Evolutionary conservation across 2,797 vertebrate genomes (phyloP).

Genomic region (Anguilla obscura): DNA sequence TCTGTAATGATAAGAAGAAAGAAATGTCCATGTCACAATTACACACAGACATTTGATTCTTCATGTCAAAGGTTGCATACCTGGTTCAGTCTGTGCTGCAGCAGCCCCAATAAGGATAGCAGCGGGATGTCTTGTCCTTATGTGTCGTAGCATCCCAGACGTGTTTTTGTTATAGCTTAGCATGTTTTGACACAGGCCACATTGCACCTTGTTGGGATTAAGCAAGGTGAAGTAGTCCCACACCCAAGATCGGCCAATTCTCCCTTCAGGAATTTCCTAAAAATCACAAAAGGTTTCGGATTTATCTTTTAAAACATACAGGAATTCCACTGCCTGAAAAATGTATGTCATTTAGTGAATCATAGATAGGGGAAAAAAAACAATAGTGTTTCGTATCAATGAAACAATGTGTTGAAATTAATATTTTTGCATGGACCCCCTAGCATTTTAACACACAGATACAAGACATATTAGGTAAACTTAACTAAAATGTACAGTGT

Average conservation of each 20-base stretch:
- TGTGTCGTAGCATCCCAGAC: neutral
- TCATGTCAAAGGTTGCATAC: neutral
- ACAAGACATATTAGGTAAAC: too few relatives aligned
- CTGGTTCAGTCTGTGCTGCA: neutral
- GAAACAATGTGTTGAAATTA: neutral
- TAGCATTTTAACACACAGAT: too few relatives aligned
- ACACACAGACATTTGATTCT: neutral
- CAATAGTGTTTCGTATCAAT: neutral
- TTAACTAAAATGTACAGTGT: too few relatives aligned
- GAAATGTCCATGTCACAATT: neutral
- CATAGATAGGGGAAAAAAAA: neutral
- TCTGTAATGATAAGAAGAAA: neutral
- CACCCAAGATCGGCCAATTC: constrained; percentile 3
- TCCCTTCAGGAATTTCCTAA: constrained; percentile 9
- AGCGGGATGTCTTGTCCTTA: neutral
- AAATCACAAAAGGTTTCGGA: neutral
- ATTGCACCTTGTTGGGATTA: constrained; percentile 9
- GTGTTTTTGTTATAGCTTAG: constrained; percentile 19
- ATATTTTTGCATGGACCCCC: too few relatives aligned
- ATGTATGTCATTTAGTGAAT: neutral
- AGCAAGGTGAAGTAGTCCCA: constrained; percentile 18
- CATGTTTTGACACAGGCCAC: neutral
- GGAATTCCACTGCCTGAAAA: neutral
- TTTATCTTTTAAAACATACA: neutral
- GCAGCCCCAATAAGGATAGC: neutral